A percentile compares a stretch with the other conserved stretches of the same genome.
phyloP scores from a whole-genome alignment of 1,140 invertebrate species.

The Hylaeus volcanicus region DNA sequence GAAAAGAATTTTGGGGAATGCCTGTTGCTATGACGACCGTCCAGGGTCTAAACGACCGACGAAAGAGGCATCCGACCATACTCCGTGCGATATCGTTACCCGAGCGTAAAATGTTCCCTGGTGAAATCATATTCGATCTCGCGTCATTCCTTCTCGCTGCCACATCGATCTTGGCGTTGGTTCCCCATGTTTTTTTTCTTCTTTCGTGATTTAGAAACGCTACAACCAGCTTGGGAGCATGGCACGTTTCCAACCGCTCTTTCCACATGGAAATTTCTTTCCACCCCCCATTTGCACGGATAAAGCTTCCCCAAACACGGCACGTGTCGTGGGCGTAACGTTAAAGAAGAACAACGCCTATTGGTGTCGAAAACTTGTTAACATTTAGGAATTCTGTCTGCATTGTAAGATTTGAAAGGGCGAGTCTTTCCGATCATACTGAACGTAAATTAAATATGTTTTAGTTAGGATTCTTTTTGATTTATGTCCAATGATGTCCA shows the following conservation, averaged over 20 bases:
- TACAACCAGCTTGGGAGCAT: neutral
- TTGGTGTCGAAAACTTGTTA: too few relatives aligned
- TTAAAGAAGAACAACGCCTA: too few relatives aligned
- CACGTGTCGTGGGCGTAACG: neutral
- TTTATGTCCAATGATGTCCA: too few relatives aligned
- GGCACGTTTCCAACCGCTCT: constrained; percentile 14
- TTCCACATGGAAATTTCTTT: neutral
- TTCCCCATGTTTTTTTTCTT: neutral
- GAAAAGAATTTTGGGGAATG: constrained; percentile 73
- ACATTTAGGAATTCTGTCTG: too few relatives aligned
- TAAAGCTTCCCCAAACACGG: neutral
- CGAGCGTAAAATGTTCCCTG: constrained; percentile 43
- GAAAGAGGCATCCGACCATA: constrained; percentile 66
- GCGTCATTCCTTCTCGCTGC: neutral
- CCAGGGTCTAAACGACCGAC: constrained; percentile 72
- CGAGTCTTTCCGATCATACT: too few relatives aligned
- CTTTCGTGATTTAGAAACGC: neutral
- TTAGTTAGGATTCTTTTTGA: too few relatives aligned
- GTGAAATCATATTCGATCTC: constrained; percentile 35
- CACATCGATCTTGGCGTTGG: constrained; percentile 3
- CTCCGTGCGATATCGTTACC: constrained; percentile 57
- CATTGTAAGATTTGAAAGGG: too few relatives aligned
- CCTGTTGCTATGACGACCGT: constrained; percentile 77
- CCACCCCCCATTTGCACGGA: neutral
- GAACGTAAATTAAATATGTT: too few relatives aligned